Base-by-base conservation (phyloP, 2,888 invertebrate genomes). In the Thereva nobilitata region DNA sequence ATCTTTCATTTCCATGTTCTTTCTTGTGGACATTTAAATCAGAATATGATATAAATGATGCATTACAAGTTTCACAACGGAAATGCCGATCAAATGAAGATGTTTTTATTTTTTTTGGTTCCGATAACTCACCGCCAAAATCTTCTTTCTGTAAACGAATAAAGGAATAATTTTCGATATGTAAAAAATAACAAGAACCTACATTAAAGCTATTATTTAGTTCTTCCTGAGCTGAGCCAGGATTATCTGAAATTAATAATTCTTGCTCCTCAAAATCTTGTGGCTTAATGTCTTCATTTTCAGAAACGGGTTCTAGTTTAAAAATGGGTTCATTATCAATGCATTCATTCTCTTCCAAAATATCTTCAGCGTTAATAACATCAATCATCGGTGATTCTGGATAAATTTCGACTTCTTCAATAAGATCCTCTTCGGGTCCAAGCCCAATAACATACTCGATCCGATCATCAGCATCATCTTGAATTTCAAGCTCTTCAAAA, bases 11-110 rank as follows among this genome's bases (percentile, higher is more conserved):
- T 3, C 69, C 70, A 42, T 69, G 70, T 0, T 38, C 57, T 55
- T 71, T 71, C 44, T 68, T 71, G 42, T 72, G 72, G 8, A 54
- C 35, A 49, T 70, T 70, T 8, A 69, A 64, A 0, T 68, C 59
- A 8, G n/a, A 7, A 53, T 38, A 68, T 4, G 10, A 67, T 3
- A 8, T 41, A 57, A 70, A 70, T 12, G 54, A 12, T 41, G 42
- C 59, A 3, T 47, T n/a, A 50, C 71, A 72, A 1, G 70, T 70
- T 41, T 70, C 67, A 64, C 71, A 70, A 45, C 38, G 5, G 40
- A 63, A 70, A n/a, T 12, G 7, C 53, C 64, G 54, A 0, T 10
- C 49, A 5, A 7, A 3, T 1, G 12, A 6, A 6, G 4, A 5
- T 47, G 47, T 2, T 47, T 47, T 47, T 47, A 12, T 3, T 47